These are phyloP conservation scores for Adelognathus sp. DNA, from an alignment of 2,888 invertebrate species.

Conservation along the genomic window DNA sequence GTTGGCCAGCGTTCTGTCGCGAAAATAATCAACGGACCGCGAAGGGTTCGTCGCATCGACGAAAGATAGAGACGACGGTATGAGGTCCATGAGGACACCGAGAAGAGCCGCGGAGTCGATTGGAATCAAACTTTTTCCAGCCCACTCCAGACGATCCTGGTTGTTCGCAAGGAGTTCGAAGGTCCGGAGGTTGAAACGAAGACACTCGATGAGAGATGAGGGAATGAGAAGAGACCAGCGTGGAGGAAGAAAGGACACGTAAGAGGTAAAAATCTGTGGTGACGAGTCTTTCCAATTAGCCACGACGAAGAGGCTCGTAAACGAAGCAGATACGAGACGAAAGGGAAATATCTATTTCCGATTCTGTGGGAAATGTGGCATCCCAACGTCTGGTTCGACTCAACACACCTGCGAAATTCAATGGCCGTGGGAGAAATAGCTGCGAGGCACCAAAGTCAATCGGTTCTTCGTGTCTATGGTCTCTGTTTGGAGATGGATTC, in stretches of 20 bases:
- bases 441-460: conserved; percentile 37
- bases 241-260: neutral
- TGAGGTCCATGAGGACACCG: neutral
- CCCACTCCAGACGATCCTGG: conserved; percentile 34
- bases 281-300: conserved; percentile 72
- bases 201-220: conserved; percentile 22
- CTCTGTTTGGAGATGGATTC: conserved; percentile 1
- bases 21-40: conserved; percentile 70
- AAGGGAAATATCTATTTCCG: neutral
- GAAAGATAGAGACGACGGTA: conserved; percentile 2
- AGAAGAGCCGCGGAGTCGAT: conserved; percentile 36
- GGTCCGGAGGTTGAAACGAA: conserved; percentile 13
- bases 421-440: conserved; percentile 11
- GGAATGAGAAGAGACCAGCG: neutral
- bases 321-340: conserved; percentile 60
- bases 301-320: conserved; percentile 55
- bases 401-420: neutral
- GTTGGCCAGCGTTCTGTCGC: conserved; percentile 57
- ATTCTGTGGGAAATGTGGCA: conserved; percentile 9
- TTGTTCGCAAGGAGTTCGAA: conserved; percentile 25
- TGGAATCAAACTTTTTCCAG: conserved; percentile 64
- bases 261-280: conserved; percentile 56
- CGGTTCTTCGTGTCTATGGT: neutral
- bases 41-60: conserved; percentile 51
- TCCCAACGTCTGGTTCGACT: neutral